Base-by-base conservation (phyloP, 1,140 invertebrate genomes). In the Caligus rogercresseyi region DNA sequence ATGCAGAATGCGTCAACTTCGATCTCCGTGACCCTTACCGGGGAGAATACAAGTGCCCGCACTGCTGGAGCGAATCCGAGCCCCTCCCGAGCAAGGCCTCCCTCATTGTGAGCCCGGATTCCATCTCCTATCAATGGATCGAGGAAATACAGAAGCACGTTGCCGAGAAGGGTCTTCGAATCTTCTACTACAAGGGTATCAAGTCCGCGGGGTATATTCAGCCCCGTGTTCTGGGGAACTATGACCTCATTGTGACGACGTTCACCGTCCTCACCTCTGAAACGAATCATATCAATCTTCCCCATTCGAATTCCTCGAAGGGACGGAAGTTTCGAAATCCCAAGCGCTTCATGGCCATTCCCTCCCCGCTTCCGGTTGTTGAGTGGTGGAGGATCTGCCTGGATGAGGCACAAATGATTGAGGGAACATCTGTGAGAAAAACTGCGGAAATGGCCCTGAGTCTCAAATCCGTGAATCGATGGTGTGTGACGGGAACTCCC, bases 331-430 rank as follows among this genome's bases (percentile, higher is more conserved):
- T 63, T 63, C 15, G 61, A n/a, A 55, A 63, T 55, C 31, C 60
- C 16, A 62, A 62, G 19, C n/a, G 60, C 16, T 85, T 81, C 67
- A 76, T 80, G 71, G 71, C 77, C 0, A 72, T 76, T 11, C 75
- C 75, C 3, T 77, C 79, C 24, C 84, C 86, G 3, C 70, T 88
- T 0, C 72, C 78, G 1, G 76, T 78, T 68, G 75, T 88, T 0
- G 71, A 81, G 55, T 89, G 83, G 83, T 87, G 84, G 84, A 75
- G 86, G 51, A 74, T 87, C 21, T 85, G 83, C 70, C 72, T 88
- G 14, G 86, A 89, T 74, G 86, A 89, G 75, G 85, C 84, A 43
- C 86, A 89, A 74, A 85, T 86, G 78, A 83, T 87, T 1, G 85
- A 87, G 71, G 75, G 75, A 65, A 74, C 76, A 1, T 74, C 77